Evolutionary conservation across 1,140 invertebrate species (phyloP).

Genomic region (Oppia nitens): DNA sequence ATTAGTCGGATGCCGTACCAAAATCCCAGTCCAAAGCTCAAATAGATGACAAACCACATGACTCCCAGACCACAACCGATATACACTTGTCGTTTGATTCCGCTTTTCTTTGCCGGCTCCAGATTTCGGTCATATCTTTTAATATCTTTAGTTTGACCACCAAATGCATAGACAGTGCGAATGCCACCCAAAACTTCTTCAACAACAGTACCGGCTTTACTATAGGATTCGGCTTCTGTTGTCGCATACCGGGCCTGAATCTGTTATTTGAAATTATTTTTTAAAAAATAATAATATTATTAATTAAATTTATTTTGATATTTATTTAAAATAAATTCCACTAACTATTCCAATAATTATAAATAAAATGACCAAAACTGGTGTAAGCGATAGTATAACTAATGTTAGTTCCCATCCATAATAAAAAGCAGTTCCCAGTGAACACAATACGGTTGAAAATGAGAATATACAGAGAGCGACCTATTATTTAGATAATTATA

Average conservation of each 20-base stretch:
- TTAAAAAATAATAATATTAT: conserved; percentile 4
- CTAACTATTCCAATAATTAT: conserved; percentile 34
- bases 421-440: conserved; percentile 29
- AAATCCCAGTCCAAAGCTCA: conserved; percentile 36
- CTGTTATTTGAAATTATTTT: too few species aligned
- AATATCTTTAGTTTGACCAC: conserved; percentile 29
- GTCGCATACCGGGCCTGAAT: conserved; percentile 6
- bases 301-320: neutral
- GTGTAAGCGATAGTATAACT: conserved; percentile 26
- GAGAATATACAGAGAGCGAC: conserved; percentile 30
- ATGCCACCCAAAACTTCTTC: conserved; percentile 31
- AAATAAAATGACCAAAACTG: conserved; percentile 29
- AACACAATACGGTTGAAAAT: conserved; percentile 30
- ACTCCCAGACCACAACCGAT: conserved; percentile 31
- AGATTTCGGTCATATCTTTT: conserved; percentile 35
- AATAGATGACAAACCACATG: conserved; percentile 1
- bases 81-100: conserved; percentile 49
- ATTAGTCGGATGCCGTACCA: conserved; percentile 58
- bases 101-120: conserved; percentile 40
- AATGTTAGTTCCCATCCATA: conserved; percentile 33
- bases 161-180: conserved; percentile 31
- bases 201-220: conserved; percentile 32
- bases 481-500: neutral
- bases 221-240: conserved; percentile 28
- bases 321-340: neutral